Percentiles rank a stretch among this genome's conserved stretches.
Conservation (phyloP, 2,888 invertebrate species). For the Carabus problematicus region DNA sequence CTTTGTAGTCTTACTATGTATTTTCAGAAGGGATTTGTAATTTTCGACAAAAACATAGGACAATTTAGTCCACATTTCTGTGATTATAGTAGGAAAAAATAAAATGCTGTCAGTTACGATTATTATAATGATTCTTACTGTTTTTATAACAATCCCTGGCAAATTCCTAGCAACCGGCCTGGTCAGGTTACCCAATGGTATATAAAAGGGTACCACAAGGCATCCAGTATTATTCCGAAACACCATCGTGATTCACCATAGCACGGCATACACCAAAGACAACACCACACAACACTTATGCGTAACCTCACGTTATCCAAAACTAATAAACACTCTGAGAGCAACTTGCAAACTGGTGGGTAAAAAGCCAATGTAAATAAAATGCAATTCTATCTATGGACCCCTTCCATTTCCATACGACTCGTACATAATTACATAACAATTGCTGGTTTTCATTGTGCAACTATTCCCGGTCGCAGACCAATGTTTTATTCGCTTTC, state of each 20-base stretch:
- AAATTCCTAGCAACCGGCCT: neutral
- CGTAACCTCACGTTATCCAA: too few relatives aligned
- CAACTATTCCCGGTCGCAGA: constrained; percentile 9
- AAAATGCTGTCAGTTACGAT: too few relatives aligned
- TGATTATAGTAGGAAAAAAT: too few relatives aligned
- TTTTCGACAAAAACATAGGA: too few relatives aligned
- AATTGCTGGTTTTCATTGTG: constrained; percentile 22
- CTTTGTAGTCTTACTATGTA: too few relatives aligned
- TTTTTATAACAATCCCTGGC: constrained; percentile 4
- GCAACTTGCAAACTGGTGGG: neutral
- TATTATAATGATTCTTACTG: neutral
- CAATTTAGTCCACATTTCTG: too few relatives aligned
- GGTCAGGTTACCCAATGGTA: constrained; percentile 24
- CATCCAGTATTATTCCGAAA: constrained; percentile 17
- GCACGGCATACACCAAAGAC: constrained; percentile 1
- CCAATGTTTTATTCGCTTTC: constrained; percentile 27
- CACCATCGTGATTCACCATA: constrained; percentile 28
- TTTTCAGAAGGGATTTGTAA: too few relatives aligned
- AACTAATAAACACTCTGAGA: too few relatives aligned
- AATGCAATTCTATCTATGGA: constrained; percentile 4
- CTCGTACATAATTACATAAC: constrained; percentile 12
- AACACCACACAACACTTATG: too few relatives aligned
- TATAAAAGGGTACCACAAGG: constrained; percentile 29
- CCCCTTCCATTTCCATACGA: constrained; percentile 15
- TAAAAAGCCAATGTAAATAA: constrained; percentile 13